These are phyloP conservation scores for Peromyscus maniculatus DNA, from an alignment of 2,113 vertebrate genomes.

Conservation along the genomic window DNA sequence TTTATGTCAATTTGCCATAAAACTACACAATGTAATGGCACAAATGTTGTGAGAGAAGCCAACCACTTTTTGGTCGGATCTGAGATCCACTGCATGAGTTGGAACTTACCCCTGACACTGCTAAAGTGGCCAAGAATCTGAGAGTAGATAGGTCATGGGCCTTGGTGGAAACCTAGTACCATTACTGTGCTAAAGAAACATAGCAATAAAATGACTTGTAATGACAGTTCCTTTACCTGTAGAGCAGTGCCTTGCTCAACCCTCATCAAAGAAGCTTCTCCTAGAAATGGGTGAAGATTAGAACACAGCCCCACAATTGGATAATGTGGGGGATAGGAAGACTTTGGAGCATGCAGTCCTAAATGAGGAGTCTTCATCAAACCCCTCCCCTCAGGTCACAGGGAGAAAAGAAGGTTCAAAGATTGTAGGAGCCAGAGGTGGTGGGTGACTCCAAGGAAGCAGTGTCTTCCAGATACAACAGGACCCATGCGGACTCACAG, in stretches of 20 bases:
- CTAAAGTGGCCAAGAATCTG: not conserved
- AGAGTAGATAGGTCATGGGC: not conserved
- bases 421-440: not conserved
- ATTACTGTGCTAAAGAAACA: not conserved
- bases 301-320: not conserved
- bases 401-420: not conserved
- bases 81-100: not conserved
- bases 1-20: not conserved
- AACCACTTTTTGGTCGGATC: not conserved
- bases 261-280: not conserved
- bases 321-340: no score
- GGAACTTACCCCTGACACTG: not conserved
- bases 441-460: not conserved
- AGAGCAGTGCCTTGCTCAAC: not conserved
- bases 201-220: not conserved
- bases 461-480: not conserved
- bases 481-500: not conserved
- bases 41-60: not conserved
- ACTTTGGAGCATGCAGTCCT: not conserved
- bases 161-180: not conserved
- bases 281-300: not conserved
- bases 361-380: not conserved
- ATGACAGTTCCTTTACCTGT: no score
- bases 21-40: not conserved
- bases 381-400: not conserved